Percentiles rank a stretch among this genome's conserved stretches.
These are phyloP conservation scores for Strigamia transsilvanica DNA, from an alignment of 2,888 invertebrate species.

Conservation along the genomic window DNA sequence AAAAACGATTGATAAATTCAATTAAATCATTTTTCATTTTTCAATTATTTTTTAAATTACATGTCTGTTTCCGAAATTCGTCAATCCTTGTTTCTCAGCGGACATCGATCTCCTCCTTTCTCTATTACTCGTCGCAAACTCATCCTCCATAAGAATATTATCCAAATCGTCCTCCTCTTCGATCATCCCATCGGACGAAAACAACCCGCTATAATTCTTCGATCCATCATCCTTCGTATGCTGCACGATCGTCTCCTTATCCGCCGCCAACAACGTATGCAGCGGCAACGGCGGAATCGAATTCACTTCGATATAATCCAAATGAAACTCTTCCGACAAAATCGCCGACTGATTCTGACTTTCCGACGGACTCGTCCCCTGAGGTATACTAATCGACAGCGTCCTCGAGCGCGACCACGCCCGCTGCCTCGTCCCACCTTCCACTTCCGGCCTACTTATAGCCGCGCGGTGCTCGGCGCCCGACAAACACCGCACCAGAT, in stretches of 20 bases:
- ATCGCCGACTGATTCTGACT: constrained; percentile 79
- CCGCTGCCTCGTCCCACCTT: constrained; percentile 68
- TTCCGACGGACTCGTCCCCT: constrained; percentile 65
- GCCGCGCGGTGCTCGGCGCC: constrained; percentile 58
- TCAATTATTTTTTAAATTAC: too few relatives aligned
- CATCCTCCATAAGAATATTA: constrained; percentile 69
- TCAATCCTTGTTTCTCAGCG: constrained; percentile 61
- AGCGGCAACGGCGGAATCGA: constrained; percentile 98
- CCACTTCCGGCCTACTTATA: not conserved
- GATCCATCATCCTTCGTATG: constrained; percentile 46
- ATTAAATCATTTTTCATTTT: too few relatives aligned
- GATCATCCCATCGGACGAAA: constrained; percentile 72
- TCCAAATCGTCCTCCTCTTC: constrained; percentile 78
- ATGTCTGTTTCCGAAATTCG: constrained; percentile 89
- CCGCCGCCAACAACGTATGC: constrained; percentile 94
- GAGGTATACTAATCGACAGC: constrained; percentile 59
- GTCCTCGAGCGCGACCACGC: constrained; percentile 90
- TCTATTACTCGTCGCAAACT: constrained; percentile 65
- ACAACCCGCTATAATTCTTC: constrained; percentile 87
- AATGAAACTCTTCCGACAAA: constrained; percentile 84
- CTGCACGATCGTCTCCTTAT: constrained; percentile 66
- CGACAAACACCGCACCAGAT: constrained; percentile 81
- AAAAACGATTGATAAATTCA: too few relatives aligned
- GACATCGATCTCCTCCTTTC: constrained; percentile 55
- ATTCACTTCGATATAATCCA: constrained; percentile 94